These are phyloP conservation scores for Anneissia japonica DNA, from an alignment of 35 echinoderm and acorn worm species.

Conservation along the genomic window DNA sequence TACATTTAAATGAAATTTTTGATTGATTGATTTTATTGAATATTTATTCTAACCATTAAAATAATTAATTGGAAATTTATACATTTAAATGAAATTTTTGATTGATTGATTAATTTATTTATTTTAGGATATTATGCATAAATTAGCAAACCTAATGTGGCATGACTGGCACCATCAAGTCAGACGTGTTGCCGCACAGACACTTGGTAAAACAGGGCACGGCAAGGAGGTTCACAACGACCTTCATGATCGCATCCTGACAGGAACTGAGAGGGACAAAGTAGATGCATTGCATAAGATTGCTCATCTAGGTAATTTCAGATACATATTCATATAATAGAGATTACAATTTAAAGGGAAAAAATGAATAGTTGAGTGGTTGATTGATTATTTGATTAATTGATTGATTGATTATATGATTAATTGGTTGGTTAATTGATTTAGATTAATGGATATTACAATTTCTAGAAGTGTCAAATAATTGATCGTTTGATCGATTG, in stretches of 20 bases:
- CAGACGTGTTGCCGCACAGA: conserved; percentile 77
- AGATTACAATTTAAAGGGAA: no score
- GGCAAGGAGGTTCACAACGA: conserved; percentile 96
- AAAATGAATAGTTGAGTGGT: no score
- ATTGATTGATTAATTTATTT: background rate
- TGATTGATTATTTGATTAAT: no score
- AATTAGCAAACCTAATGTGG: conserved; percentile 92
- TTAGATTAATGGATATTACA: no score
- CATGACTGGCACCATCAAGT: conserved; percentile 98
- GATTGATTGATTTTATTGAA: no score
- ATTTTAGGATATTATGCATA: conserved; percentile 89
- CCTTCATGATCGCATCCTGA: conserved; percentile 57
- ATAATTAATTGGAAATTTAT: no score
- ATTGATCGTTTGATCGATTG: no score
- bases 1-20: background rate
- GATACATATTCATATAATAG: no score
- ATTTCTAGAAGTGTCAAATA: no score
- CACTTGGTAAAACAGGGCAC: conserved; percentile 85
- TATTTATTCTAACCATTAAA: no score
- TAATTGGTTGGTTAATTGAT: no score
- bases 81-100: background rate
- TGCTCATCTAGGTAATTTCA: conserved; percentile 74
- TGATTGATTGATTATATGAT: no score
- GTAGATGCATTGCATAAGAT: conserved; percentile 91
- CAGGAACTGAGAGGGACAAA: conserved; percentile 71